These are phyloP conservation scores for Astatoreochromis straeleni DNA, from an alignment of 2,113 vertebrate species.

Conservation along the genomic window DNA sequence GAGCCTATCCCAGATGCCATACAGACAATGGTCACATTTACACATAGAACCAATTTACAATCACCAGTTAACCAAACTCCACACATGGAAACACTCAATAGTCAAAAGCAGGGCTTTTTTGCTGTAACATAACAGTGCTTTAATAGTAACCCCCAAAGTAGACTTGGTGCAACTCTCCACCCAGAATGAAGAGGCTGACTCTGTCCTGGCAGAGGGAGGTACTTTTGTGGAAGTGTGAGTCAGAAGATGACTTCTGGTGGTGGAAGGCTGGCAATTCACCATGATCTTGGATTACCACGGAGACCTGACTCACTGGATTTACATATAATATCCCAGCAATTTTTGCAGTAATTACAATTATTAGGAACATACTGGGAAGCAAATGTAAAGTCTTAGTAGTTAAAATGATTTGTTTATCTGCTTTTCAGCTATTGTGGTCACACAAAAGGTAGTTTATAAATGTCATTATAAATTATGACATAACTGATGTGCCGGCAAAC, in stretches of 20 bases:
- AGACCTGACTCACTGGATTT: not conserved
- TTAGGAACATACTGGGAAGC: not conserved
- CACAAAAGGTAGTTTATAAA: not conserved
- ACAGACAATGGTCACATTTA: not conserved
- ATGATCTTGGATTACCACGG: not conserved
- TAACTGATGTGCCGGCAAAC: not conserved
- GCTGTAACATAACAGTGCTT: not conserved
- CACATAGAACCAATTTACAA: not conserved
- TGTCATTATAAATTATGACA: not conserved
- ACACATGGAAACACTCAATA: not conserved
- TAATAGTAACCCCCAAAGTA: not conserved
- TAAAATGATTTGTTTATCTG: not conserved
- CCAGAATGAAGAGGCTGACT: not conserved
- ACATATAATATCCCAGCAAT: not conserved
- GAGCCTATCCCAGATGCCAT: not conserved
- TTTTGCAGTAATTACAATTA: not conserved
- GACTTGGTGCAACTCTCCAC: not conserved
- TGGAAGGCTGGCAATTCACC: not conserved
- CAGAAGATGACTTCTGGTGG: not conserved
- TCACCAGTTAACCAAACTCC: not conserved
- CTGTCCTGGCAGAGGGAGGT: not conserved
- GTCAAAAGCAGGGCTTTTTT: not conserved
- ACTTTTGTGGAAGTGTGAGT: not conserved
- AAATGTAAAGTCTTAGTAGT: not conserved
- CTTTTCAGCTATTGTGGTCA: not conserved